phyloP scores from a whole-genome alignment of 2,113 vertebrate species.

The Motacilla alba region DNA sequence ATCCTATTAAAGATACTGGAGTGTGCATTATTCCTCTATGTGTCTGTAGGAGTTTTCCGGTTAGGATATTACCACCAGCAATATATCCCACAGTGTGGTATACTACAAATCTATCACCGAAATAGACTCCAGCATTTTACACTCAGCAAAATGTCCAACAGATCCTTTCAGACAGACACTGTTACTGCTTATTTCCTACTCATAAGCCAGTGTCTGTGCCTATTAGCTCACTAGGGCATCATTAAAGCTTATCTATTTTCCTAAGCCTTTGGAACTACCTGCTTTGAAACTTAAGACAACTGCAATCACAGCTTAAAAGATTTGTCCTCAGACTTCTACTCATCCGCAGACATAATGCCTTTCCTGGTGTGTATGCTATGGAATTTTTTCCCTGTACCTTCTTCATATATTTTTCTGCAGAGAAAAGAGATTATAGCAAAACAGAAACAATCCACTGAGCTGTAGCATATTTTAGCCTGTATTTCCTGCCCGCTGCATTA shows the following conservation, averaged over 20 bases:
- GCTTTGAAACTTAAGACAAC: background rate
- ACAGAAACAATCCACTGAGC: background rate
- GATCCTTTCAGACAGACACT: background rate
- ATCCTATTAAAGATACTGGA: background rate
- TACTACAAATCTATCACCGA: background rate
- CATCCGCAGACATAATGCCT: background rate
- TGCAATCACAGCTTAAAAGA: background rate
- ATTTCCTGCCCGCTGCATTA: background rate
- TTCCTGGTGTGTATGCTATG: background rate
- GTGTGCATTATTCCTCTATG: rapidly evolving
- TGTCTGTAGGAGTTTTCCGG: background rate
- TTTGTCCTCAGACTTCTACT: background rate
- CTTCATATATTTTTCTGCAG: background rate
- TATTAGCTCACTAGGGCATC: background rate
- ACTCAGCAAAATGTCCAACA: background rate
- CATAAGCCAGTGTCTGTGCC: background rate
- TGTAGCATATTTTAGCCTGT: background rate
- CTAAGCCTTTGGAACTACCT: background rate
- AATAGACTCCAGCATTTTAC: background rate
- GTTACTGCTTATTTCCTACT: background rate
- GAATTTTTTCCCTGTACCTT: background rate
- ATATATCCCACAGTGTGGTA: background rate
- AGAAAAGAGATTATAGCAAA: constrained; percentile 18
- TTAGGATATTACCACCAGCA: background rate
- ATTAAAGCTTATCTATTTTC: background rate